Evolutionary conservation across 2,113 vertebrate species (phyloP), one percentile per base, ranked within the genome.

Genomic region (Centrocercus urophasianus): DNA sequence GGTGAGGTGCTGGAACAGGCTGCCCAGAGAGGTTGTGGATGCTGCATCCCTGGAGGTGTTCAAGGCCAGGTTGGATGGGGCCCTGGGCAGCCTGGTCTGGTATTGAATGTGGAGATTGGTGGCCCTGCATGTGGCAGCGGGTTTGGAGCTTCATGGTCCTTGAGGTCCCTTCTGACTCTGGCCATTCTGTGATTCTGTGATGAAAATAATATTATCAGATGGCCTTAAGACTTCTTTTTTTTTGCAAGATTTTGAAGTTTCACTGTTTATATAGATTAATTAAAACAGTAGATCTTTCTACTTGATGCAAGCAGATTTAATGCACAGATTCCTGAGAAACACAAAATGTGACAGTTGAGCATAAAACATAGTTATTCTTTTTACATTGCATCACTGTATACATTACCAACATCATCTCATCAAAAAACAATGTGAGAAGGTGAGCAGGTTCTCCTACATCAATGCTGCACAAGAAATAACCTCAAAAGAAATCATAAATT

Each of bases 141-240:
- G 42, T 14, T 42, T 42, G 42, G 42, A 42, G 42, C 14, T 42
- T 42, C 14, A 16, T 42, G 42, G 15, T 42, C 42, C 42, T 42
- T 42, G 42, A 42, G 14, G 6, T 42, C 42, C 42, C 42, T 42
- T 42, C 14, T 15, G 15, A 42, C 42, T 15, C 42, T 42, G 42
- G 42, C 42, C 42, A 42, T 42, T 42, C 42, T 42, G 14, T 42
- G 42, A 42, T 42, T 42, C 86, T 88, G 81, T 63, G 30, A n/a
- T 69, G 32, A 86, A 60, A n/a, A 47, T 38, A 66, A 45, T 1
- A 38, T 32, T 45, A 52, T 66, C n/a, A 28, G 17, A 17, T n/a
- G 10, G 3, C 21, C 89, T 84, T 32, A n/a, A 19, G 25, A 4
- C 13, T 48, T 96, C 72, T 91, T 95, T 75, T 91, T 78, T n/a